Conservation (phyloP, 2,888 invertebrate genomes). For the Phaonia tiefii region DNA sequence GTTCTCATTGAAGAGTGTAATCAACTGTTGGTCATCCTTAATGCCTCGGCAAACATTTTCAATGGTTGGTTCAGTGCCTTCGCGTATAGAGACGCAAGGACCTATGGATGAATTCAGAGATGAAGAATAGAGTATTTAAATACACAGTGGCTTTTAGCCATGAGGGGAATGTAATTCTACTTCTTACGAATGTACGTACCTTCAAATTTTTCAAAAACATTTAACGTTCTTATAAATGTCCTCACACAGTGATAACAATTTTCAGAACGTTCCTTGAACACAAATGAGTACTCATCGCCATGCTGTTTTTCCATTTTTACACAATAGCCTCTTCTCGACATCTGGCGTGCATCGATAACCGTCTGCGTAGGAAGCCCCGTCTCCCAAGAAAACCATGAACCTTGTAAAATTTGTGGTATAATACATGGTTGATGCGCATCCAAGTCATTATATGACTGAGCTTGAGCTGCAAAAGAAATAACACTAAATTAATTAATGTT, state of each 20-base stretch:
- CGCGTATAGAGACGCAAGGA: constrained; percentile 87
- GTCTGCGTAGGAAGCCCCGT: constrained; percentile 90
- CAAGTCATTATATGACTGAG: constrained; percentile 70
- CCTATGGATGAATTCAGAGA: constrained; percentile 80
- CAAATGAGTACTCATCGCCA: constrained; percentile 92
- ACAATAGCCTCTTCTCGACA: constrained; percentile 88
- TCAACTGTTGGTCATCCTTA: constrained; percentile 89
- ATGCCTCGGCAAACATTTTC: constrained; percentile 89
- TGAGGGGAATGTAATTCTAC: too few relatives aligned
- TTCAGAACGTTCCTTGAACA: constrained; percentile 83
- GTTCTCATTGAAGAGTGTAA: constrained; percentile 94
- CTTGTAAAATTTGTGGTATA: constrained; percentile 90
- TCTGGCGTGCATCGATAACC: constrained; percentile 89
- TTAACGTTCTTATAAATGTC: constrained; percentile 91
- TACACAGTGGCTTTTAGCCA: too few relatives aligned
- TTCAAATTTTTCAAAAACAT: constrained; percentile 93
- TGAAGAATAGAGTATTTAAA: too few relatives aligned
- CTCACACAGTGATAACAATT: constrained; percentile 93
- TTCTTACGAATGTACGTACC: too few relatives aligned
- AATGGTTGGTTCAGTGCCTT: constrained; percentile 85
- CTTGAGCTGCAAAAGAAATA: constrained; percentile 53
- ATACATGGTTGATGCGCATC: constrained; percentile 81
- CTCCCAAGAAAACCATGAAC: constrained; percentile 96
- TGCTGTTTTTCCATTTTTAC: constrained; percentile 86
- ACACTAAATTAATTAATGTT: constrained; percentile 7